phyloP scores from a whole-genome alignment of 1,140 invertebrate genomes.

The Zaprionus capensis region DNA sequence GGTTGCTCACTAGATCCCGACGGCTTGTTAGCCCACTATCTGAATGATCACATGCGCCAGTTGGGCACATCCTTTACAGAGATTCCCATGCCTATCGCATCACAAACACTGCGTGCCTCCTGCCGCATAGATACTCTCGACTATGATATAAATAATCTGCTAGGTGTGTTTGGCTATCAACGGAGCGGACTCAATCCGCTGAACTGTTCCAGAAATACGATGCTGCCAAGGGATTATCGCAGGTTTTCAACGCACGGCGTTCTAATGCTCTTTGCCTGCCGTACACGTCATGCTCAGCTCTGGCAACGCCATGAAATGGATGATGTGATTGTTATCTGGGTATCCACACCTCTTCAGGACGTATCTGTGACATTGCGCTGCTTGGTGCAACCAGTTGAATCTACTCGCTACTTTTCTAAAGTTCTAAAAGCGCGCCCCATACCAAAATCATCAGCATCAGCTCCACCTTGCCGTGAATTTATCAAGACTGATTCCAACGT shows the following conservation, averaged over 20 bases:
- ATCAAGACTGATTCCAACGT: constrained; percentile 58
- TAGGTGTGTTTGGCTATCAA: constrained; percentile 60
- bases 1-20: constrained; percentile 35
- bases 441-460: background rate
- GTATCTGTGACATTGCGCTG: constrained; percentile 44
- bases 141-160: constrained; percentile 33
- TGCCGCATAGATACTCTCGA: constrained; percentile 44
- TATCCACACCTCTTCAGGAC: constrained; percentile 45
- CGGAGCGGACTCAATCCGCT: constrained; percentile 54
- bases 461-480: constrained; percentile 43
- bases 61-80: constrained; percentile 37
- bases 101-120: constrained; percentile 19
- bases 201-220: constrained; percentile 50
- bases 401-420: constrained; percentile 48
- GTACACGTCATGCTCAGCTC: constrained; percentile 47
- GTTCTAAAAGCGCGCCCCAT: constrained; percentile 41
- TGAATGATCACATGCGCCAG: constrained; percentile 32
- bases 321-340: constrained; percentile 62
- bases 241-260: constrained; percentile 52
- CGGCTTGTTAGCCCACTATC: constrained; percentile 46
- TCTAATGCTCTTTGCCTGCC: constrained; percentile 58
- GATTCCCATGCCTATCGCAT: constrained; percentile 34
- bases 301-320: constrained; percentile 43
- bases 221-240: constrained; percentile 47
- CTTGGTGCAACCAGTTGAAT: constrained; percentile 37